These are phyloP conservation scores for Marasmarcha lunaedactyla DNA, from an alignment of 2,888 invertebrate species.

Conservation along the genomic window DNA sequence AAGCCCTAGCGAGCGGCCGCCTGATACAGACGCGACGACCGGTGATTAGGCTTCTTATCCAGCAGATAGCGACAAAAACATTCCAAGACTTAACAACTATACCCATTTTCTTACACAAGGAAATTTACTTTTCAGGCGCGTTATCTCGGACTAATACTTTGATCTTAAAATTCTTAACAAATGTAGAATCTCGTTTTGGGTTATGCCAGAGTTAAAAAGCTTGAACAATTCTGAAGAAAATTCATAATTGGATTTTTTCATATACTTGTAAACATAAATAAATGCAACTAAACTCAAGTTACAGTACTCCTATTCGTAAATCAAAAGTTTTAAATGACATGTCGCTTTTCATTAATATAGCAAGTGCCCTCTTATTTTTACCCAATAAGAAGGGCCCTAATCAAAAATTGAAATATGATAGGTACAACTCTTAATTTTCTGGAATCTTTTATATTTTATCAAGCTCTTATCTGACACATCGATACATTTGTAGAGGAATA, in stretches of 20 bases:
- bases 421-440: background rate
- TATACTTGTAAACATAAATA: too few relatives aligned
- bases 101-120: conserved; percentile 65
- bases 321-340: conserved; percentile 36
- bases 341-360: conserved; percentile 60
- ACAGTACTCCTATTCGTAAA: too few relatives aligned
- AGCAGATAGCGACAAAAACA: conserved; percentile 68
- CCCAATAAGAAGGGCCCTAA: conserved; percentile 64
- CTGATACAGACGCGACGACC: conserved; percentile 68
- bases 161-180: conserved; percentile 58
- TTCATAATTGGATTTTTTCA: too few relatives aligned
- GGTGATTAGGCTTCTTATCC: conserved; percentile 71
- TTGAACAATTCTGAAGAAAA: too few relatives aligned
- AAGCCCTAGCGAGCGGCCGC: conserved; percentile 51
- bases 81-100: conserved; percentile 71
- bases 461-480: too few relatives aligned
- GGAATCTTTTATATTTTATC: background rate
- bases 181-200: conserved; percentile 41
- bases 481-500: too few relatives aligned
- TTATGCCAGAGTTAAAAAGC: conserved; percentile 24
- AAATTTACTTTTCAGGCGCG: conserved; percentile 59
- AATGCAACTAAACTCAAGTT: too few relatives aligned
- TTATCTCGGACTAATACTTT: conserved; percentile 54
- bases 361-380: conserved; percentile 53
- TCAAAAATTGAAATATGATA: conserved; percentile 71